Conservation (phyloP, 2,888 invertebrate genomes). For the Candidula unifasciata region DNA sequence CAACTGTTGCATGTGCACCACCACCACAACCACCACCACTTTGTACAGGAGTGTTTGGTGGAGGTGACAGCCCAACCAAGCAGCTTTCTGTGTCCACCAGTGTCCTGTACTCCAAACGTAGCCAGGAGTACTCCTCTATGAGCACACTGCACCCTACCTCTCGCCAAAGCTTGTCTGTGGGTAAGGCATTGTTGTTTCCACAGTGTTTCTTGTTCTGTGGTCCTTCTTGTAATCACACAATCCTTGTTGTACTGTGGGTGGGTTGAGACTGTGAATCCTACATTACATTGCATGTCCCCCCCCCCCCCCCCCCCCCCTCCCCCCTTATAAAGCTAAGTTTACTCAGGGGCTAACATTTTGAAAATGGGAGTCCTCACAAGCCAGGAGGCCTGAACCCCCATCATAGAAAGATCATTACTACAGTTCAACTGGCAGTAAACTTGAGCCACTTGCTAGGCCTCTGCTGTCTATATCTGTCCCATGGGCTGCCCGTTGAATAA, state of each 20-base stretch:
- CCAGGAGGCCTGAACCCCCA: no score
- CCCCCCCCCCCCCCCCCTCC: no score
- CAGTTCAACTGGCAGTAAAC: no score
- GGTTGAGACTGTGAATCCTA: neutral
- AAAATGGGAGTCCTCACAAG: no score
- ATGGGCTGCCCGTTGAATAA: no score
- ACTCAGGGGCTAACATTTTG: no score
- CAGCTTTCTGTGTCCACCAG: slow-evolving; percentile 72
- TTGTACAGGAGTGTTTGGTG: slow-evolving; percentile 59
- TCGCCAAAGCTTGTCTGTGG: slow-evolving; percentile 68
- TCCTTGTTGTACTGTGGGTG: neutral
- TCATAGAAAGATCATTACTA: no score
- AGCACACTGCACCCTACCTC: slow-evolving; percentile 62
- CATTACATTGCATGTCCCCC: neutral
- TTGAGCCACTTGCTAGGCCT: no score
- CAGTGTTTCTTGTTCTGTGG: neutral
- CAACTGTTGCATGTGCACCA: slow-evolving; percentile 4
- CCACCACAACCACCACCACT: neutral
- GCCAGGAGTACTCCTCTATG: slow-evolving; percentile 67
- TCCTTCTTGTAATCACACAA: neutral
- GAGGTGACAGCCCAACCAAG: slow-evolving; percentile 67
- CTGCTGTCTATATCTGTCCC: no score
- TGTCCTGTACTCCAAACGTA: slow-evolving; percentile 71
- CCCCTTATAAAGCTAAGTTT: no score
- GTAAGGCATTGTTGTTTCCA: slow-evolving; percentile 49